A percentile compares a stretch with the other conserved stretches of the same genome.
Evolutionary conservation across 2,888 invertebrate species (phyloP).

Genomic region (Argyra leucocephala): DNA sequence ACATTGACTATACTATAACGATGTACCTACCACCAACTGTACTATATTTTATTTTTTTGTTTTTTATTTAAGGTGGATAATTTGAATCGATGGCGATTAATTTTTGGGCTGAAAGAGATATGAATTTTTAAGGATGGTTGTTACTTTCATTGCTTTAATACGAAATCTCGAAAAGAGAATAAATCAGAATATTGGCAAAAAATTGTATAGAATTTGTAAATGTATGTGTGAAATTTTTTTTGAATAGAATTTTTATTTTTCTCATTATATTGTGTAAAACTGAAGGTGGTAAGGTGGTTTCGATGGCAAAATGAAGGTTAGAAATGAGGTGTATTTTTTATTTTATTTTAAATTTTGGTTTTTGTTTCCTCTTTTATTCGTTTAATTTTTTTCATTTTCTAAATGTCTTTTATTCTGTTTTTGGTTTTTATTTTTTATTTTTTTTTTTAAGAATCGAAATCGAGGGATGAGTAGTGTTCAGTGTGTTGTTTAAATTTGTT

Average conservation of each 20-base stretch:
- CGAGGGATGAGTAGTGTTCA: conserved; percentile 8
- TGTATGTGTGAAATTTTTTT: not conserved
- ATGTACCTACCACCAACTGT: too few relatives aligned
- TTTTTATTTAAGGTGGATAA: too few relatives aligned
- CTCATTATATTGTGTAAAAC: not conserved
- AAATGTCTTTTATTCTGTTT: conserved; percentile 21
- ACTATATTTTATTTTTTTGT: too few relatives aligned
- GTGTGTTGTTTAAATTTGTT: conserved; percentile 11
- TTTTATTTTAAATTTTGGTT: conserved; percentile 26
- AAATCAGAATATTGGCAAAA: too few relatives aligned
- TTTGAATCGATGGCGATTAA: too few relatives aligned
- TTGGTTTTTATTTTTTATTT: not conserved
- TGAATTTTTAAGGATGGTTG: too few relatives aligned
- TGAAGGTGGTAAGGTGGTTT: not conserved
- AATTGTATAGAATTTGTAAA: too few relatives aligned
- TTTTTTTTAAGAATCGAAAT: not conserved
- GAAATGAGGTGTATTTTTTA: conserved; percentile 21
- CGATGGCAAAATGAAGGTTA: not conserved
- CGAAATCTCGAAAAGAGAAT: too few relatives aligned
- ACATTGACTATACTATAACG: too few relatives aligned
- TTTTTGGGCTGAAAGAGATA: too few relatives aligned
- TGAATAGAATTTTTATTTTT: not conserved
- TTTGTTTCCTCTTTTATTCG: conserved; percentile 27
- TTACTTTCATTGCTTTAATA: too few relatives aligned
- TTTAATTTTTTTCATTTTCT: conserved; percentile 19